phyloP scores from a whole-genome alignment of 2,113 vertebrate species.

The Romanogobio albipinnatus region DNA sequence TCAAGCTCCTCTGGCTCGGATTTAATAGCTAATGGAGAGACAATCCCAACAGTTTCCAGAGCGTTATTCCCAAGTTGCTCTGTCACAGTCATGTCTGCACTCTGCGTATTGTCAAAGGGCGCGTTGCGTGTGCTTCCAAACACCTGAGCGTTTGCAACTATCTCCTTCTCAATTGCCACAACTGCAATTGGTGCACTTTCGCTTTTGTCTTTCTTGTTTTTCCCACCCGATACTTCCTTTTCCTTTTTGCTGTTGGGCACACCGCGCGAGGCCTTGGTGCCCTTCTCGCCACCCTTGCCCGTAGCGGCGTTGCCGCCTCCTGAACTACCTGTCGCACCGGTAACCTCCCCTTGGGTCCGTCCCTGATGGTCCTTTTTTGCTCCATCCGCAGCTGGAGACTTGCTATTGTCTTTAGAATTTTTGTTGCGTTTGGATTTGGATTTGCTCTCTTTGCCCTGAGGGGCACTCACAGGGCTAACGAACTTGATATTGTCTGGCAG shows the following conservation, averaged over 20 bases:
- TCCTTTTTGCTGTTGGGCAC: conserved; percentile 92
- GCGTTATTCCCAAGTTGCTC: conserved; percentile 95
- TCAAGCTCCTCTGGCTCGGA: conserved; percentile 93
- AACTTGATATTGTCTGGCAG: conserved; percentile 99
- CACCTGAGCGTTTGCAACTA: conserved; percentile 84
- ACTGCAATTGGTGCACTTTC: conserved; percentile 82
- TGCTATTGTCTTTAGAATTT: conserved; percentile 95
- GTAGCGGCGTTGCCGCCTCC: conserved; percentile 75
- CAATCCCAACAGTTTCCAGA: conserved; percentile 90
- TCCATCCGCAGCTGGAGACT: conserved; percentile 86
- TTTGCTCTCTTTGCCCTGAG: conserved; percentile 98
- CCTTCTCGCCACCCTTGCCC: conserved; percentile 89
- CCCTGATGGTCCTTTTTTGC: conserved; percentile 91
- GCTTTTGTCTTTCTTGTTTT: conserved; percentile 95
- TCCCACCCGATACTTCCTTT: conserved; percentile 89
- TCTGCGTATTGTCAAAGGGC: conserved; percentile 86
- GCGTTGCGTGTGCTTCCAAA: conserved; percentile 86
- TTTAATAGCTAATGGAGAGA: conserved; percentile 90
- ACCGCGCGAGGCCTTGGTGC: conserved; percentile 86
- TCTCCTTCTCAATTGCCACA: conserved; percentile 84
- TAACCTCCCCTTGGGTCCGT: conserved; percentile 85
- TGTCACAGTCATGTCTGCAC: conserved; percentile 82
- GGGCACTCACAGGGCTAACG: conserved; percentile 93
- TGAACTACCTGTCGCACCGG: conserved; percentile 73
- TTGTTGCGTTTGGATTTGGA: conserved; percentile 98